These are phyloP conservation scores for Ivindomyrus marchei DNA, from an alignment of 2,113 vertebrate species.

Conservation along the genomic window DNA sequence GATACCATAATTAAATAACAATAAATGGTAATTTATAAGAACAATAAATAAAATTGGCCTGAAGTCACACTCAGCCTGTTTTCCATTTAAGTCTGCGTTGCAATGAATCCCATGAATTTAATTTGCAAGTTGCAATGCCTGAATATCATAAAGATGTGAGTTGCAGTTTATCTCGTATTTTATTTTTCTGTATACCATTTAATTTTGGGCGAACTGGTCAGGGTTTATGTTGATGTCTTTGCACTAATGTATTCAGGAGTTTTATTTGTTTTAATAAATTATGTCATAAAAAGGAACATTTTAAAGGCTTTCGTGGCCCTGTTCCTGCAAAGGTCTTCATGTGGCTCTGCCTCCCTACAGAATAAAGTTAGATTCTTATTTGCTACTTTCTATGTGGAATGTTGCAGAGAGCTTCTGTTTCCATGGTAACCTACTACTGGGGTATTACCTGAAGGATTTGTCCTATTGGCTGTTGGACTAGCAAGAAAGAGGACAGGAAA, in stretches of 20 bases:
- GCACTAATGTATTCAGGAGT: background rate
- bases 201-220: background rate
- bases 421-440: conserved; percentile 28
- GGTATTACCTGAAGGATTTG: conserved; percentile 20
- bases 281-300: background rate
- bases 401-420: conserved; percentile 34
- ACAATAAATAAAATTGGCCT: background rate
- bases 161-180: background rate
- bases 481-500: conserved; percentile 6
- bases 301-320: background rate
- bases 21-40: background rate
- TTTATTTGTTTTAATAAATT: background rate
- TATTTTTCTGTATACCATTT: background rate
- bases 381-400: conserved; percentile 29
- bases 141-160: background rate
- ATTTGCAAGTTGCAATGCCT: background rate
- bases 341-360: background rate
- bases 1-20: background rate
- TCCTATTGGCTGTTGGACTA: conserved; percentile 14
- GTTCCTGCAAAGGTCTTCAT: background rate
- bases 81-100: background rate
- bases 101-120: background rate
- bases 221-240: background rate
- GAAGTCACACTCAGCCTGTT: background rate
- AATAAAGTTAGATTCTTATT: conserved; percentile 27